A percentile compares a stretch with the other conserved stretches of the same genome.
phyloP scores from a whole-genome alignment of 2,888 invertebrate genomes.

The Keiferia lycopersicella region DNA sequence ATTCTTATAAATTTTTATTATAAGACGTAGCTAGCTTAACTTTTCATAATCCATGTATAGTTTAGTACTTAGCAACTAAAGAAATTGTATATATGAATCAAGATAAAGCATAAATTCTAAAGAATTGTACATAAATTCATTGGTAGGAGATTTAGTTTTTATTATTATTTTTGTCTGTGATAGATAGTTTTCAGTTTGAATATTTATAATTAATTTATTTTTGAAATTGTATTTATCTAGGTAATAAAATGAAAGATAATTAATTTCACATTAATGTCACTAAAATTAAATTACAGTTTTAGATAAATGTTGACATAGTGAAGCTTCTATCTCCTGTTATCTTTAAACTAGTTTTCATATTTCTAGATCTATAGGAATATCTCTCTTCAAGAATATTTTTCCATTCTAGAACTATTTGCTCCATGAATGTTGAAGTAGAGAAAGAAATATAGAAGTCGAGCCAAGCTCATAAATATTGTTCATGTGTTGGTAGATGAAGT shows the following conservation, averaged over 20 bases:
- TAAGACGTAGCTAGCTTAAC: slow-evolving; percentile 4
- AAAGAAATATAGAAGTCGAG: slow-evolving; percentile 33
- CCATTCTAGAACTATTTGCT: slow-evolving; percentile 19
- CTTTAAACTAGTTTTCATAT: slow-evolving; percentile 31
- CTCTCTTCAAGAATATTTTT: slow-evolving; percentile 19
- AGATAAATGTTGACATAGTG: slow-evolving; percentile 17
- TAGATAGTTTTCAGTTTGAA: slow-evolving; percentile 38
- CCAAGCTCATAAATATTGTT: slow-evolving; percentile 40
- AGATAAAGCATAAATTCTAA: slow-evolving; percentile 77
- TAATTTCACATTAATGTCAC: neutral
- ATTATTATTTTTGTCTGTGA: slow-evolving; percentile 64
- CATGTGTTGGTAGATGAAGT: slow-evolving; percentile 47
- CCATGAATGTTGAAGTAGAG: slow-evolving; percentile 25
- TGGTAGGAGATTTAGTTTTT: slow-evolving; percentile 39
- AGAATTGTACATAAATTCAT: slow-evolving; percentile 69
- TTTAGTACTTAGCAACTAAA: slow-evolving; percentile 42
- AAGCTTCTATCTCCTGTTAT: slow-evolving; percentile 24
- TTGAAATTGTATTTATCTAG: neutral
- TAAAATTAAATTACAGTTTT: neutral
- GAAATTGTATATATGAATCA: slow-evolving; percentile 62
- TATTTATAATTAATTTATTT: neutral
- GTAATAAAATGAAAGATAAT: neutral
- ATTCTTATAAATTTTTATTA: slow-evolving; percentile 36
- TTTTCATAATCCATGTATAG: slow-evolving; percentile 41
- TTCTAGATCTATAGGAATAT: slow-evolving; percentile 15